Base-by-base conservation (phyloP, 2,888 invertebrate genomes). In the Geotrupes spiniger region DNA sequence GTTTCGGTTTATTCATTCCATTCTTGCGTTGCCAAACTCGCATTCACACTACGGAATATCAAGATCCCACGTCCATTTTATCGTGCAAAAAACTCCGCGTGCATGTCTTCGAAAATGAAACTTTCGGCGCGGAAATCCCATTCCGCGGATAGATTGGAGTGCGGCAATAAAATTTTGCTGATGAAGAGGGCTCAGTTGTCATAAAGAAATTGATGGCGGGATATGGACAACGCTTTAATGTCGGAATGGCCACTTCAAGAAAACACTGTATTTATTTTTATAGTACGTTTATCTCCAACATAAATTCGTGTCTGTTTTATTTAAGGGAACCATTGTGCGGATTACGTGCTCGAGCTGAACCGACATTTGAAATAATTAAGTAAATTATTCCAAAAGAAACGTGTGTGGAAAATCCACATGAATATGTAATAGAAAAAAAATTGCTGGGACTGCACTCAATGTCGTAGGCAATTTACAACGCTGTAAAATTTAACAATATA, bases 151-250 rank as follows among this genome's bases (percentile, higher is more conserved):
- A 33, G 33, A 33, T 33, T 33, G 42, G 36, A 42, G 48, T 47
- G 54, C 52, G 54, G 53, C 54, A 46, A 49, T 61, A 61, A 61
- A 61, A 59, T 58, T 61, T 58, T 55, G 61, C 61, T 61, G 61
- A 61, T 61, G 61, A 61, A 61, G 61, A 59, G 60, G 57, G 57
- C 49, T 52, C 54, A 53, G 52, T 46, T 47, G 54, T 40, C 46
- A 52, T 59, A 60, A 60, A 60, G 54, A 49, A 50, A 45, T 56
- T 55, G 56, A 58, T 57, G 54, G 51, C n/a, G 11, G 42, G 36
- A 39, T 42, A 42, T 46, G 47, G 45, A 42, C 46, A 46, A 45
- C 48, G 52, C 46, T 52, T 52, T 54, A 54, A 47, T 45, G 54
- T 37, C 43, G n/a, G 49, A 54, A 54, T 46, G 39, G 46, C 54